A percentile compares a stretch with the other conserved stretches of the same genome.
Conservation (phyloP, 1,140 invertebrate species). For the Coboldia fuscipes region DNA sequence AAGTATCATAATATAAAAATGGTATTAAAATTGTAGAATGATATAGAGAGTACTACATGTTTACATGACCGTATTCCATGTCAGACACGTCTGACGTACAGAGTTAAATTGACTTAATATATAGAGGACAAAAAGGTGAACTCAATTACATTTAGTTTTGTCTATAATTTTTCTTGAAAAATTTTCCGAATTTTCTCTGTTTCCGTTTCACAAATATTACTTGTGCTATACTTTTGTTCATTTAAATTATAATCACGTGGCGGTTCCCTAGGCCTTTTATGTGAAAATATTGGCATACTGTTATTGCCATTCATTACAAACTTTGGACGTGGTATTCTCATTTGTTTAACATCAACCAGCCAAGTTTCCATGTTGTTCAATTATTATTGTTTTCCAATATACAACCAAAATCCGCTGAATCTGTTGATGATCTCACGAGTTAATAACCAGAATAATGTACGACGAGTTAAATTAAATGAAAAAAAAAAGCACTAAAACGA, state of each 20-base stretch:
- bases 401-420: not conserved
- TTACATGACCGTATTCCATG: no score
- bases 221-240: slow-evolving; percentile 18
- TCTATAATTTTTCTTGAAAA: slow-evolving; percentile 51
- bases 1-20: no score
- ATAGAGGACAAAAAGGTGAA: no score
- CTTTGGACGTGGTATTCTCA: slow-evolving; percentile 62
- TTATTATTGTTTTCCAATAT: not conserved
- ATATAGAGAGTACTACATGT: no score
- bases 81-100: no score
- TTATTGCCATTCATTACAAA: slow-evolving; percentile 40
- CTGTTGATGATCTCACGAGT: no score
- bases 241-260: slow-evolving; percentile 18
- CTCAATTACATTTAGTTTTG: no score
- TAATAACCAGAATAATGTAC: no score
- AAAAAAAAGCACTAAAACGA: no score
- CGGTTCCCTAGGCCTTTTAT: slow-evolving; percentile 18
- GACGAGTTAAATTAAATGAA: no score
- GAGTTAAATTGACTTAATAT: no score
- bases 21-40: no score
- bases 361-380: slow-evolving; percentile 46
- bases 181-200: slow-evolving; percentile 48
- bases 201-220: slow-evolving; percentile 35
- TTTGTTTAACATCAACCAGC: slow-evolving; percentile 58
- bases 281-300: slow-evolving; percentile 33